Evolutionary conservation across 1,140 invertebrate genomes (phyloP).

Genomic region (Bombyx mori): DNA sequence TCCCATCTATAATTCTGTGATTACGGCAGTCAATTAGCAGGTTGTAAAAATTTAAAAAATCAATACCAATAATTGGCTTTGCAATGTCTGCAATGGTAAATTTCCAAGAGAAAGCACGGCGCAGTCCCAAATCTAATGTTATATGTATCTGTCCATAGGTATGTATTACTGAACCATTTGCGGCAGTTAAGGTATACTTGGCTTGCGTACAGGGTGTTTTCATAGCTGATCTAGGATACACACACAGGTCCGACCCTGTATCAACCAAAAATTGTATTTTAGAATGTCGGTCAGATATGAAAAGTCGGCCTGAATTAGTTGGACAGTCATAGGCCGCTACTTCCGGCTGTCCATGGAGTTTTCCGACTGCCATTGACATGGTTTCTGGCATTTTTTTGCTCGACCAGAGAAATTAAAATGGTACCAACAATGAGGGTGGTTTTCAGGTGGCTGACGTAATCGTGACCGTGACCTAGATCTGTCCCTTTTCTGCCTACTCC

Average conservation of each 20-base stretch:
- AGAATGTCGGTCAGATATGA: not conserved
- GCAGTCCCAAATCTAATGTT: not conserved
- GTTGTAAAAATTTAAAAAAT: not conserved
- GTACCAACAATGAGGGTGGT: constrained; percentile 4
- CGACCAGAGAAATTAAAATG: not conserved
- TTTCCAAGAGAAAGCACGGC: not conserved
- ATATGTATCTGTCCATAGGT: constrained; percentile 32
- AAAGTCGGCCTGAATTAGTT: not conserved
- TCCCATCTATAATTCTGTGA: not conserved
- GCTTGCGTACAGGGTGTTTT: not conserved
- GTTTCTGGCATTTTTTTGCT: not conserved
- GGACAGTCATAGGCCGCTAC: not conserved
- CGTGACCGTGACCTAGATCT: not conserved
- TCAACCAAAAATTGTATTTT: not conserved
- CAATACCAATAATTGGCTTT: constrained; percentile 1
- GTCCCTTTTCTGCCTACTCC: too few species aligned
- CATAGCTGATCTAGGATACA: not conserved
- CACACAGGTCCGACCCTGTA: constrained; percentile 1
- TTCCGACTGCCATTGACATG: not conserved
- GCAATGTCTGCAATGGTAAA: constrained; percentile 1
- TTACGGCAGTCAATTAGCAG: not conserved
- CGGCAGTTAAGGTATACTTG: constrained; percentile 14
- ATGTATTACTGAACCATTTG: constrained; percentile 28
- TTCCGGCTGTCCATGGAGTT: constrained; percentile 2
- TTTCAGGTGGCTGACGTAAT: not conserved